Percentiles rank a stretch among this genome's conserved stretches.
These are phyloP conservation scores for Myotis lucifugus DNA, from an alignment of 2,113 vertebrate species.

Conservation along the genomic window DNA sequence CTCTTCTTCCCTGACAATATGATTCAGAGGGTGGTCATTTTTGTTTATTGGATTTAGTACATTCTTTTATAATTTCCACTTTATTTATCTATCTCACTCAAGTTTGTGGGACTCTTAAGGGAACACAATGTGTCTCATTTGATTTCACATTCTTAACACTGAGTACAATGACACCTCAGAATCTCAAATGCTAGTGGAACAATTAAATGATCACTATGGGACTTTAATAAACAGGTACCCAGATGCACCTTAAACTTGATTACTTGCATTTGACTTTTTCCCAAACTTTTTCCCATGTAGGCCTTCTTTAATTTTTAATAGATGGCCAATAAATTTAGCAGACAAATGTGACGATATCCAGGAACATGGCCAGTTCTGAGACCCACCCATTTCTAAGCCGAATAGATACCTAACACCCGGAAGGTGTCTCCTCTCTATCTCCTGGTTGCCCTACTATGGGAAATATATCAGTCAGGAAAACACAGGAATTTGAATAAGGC, in stretches of 20 bases:
- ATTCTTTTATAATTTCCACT: neutral
- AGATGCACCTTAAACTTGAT: slow-evolving; percentile 14
- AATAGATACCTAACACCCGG: neutral
- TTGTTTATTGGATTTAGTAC: neutral
- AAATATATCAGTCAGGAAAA: slow-evolving; percentile 13
- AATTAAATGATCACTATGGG: neutral
- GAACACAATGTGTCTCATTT: neutral
- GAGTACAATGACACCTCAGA: neutral
- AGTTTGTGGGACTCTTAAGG: neutral
- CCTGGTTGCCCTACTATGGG: neutral
- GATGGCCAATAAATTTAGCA: slow-evolving; percentile 7
- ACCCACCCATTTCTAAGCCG: neutral
- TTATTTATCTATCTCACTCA: slow-evolving; percentile 30
- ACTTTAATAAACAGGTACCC: slow-evolving; percentile 2
- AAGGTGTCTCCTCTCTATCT: neutral
- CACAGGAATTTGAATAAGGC: slow-evolving; percentile 25
- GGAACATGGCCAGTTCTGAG: neutral
- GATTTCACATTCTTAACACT: neutral
- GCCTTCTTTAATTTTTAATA: slow-evolving; percentile 31
- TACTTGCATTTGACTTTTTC: neutral
- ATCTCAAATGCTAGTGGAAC: neutral
- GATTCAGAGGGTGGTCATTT: neutral
- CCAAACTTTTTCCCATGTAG: neutral
- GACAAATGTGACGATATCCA: neutral
- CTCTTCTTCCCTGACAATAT: neutral